Conservation (phyloP, 2,888 invertebrate species). For the Morpho helenor region DNA sequence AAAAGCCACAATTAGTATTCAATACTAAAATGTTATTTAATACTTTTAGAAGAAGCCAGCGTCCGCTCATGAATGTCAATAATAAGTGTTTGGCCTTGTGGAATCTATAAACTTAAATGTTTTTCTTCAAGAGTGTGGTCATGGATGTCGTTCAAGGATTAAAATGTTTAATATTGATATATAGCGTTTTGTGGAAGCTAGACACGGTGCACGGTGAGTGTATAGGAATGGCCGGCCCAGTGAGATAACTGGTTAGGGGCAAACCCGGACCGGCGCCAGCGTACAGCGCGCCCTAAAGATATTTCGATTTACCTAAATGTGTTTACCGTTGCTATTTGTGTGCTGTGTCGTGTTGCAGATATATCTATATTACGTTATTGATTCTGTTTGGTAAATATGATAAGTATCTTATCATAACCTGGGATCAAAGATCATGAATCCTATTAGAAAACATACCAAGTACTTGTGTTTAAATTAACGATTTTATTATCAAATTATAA, state of each 20-base stretch:
- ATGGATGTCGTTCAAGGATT: constrained; percentile 54
- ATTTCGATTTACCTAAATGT: background rate
- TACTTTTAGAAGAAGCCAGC: constrained; percentile 48
- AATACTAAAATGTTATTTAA: constrained; percentile 49
- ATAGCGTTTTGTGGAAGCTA: constrained; percentile 46
- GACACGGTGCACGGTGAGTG: constrained; percentile 58
- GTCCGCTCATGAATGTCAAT: constrained; percentile 59
- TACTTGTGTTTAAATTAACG: background rate
- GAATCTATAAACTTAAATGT: constrained; percentile 52
- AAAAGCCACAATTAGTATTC: constrained; percentile 1
- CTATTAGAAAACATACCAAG: background rate
- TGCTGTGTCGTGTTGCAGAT: background rate
- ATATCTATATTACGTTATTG: background rate
- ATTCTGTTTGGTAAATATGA: background rate
- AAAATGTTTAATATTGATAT: constrained; percentile 55
- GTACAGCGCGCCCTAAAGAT: background rate
- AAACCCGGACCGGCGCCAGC: no score
- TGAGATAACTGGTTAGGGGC: background rate
- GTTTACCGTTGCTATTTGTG: background rate
- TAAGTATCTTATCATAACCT: constrained; percentile 2
- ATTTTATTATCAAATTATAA: background rate
- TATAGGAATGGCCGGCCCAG: background rate
- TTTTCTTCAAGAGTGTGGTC: constrained; percentile 48
- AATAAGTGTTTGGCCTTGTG: constrained; percentile 51
- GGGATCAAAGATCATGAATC: constrained; percentile 8